These are phyloP conservation scores for Calameuta idolon DNA, from an alignment of 2,888 invertebrate genomes.

Conservation along the genomic window DNA sequence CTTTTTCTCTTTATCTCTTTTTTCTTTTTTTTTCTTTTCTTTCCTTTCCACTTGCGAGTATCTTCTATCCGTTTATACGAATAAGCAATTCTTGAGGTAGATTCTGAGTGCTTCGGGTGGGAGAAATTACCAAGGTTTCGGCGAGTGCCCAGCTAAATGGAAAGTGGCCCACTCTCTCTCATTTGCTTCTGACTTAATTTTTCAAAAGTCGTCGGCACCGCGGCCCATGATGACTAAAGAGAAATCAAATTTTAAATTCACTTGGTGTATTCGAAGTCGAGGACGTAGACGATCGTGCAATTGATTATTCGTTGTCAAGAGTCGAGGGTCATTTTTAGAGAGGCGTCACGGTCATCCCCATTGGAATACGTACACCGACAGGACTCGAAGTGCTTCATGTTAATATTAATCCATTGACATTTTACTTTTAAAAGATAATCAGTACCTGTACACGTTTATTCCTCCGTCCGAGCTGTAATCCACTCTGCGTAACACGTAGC, in stretches of 20 bases:
- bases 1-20: not conserved
- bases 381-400: conserved; percentile 24
- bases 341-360: not conserved
- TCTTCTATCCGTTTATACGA: not conserved
- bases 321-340: not conserved
- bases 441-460: not conserved
- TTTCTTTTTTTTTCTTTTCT: too few species aligned
- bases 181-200: not conserved
- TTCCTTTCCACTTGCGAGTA: not conserved
- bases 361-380: conserved; percentile 18
- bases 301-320: not conserved
- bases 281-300: not conserved
- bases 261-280: not conserved
- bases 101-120: not conserved
- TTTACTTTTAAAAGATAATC: too few species aligned
- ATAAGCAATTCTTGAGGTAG: not conserved
- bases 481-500: not conserved
- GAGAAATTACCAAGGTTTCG: not conserved
- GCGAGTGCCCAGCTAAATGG: not conserved
- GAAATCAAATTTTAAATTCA: not conserved
- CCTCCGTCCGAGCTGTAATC: not conserved
- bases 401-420: not conserved
- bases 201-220: not conserved
- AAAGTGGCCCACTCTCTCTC: not conserved
- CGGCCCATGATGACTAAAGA: not conserved